Evolutionary conservation across 2,888 invertebrate species (phyloP), one percentile per base, ranked within the genome.

Genomic region (Sphinx pinastri): DNA sequence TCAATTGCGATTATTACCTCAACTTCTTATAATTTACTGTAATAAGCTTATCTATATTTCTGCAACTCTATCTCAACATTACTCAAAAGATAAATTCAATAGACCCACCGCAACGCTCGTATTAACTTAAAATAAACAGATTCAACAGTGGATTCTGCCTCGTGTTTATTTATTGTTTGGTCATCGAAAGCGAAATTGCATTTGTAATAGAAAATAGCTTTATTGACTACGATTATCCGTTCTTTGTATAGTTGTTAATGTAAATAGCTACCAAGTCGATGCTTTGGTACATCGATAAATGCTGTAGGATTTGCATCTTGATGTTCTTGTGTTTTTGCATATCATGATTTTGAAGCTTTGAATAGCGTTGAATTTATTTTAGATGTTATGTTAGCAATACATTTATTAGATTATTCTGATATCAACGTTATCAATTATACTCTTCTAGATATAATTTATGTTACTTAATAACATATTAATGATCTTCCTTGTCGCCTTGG

Each of bases 11-110:
- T 57, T 57, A 57, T 38, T 38, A 5, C 38, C 8, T 38, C 38
- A 38, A 7, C 38, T 38, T 25, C 1, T 38, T 38, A 16, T 54
- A 0, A 55, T 55, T 55, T 6, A 55, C 54, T 55, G 7, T 55
- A 16, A 38, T 38, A 38, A 38, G 38, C 7, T 55, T 55, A 55
- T 55, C 55, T 2, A 19, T 55, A 55, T 68, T 58, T 68, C 51
- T 25, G 25, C 60, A 60, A 31, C 38, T 45, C 45, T 63, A 69
- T n/a, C 14, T 60, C 45, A 47, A 31, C 45, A 86, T 88, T 87
- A 84, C 85, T 84, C 84, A 80, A 80, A 79, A 83, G 82, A 87
- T 86, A 84, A 84, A 86, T 84, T 85, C 83, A 89, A 89, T 89
- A 79, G 84, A 84, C 83, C 88, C 84, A 88, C 90, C 89, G 81